Base-by-base conservation (phyloP, 2,797 vertebrate genomes). In the Cynopterus sphinx region DNA sequence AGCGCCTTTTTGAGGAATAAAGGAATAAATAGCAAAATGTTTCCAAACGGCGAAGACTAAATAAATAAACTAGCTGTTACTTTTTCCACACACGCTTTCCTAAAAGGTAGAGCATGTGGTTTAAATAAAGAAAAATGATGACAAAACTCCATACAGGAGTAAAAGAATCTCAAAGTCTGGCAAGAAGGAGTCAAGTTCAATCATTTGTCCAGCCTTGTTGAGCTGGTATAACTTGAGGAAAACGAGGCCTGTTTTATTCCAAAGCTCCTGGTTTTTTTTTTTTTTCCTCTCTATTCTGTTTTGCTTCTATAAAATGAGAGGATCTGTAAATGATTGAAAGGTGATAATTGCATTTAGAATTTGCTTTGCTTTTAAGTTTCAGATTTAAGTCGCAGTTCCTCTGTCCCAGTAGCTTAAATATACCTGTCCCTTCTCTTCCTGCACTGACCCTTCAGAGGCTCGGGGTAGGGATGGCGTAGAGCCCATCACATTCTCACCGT, bases 291-390 rank as follows among this genome's bases (percentile, higher is more conserved):
- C 36, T 39, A 2, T 81, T 31, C 85, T 31, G 7, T 59, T 87
- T n/a, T 87, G 33, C 24, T 46, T 86, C 28, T 78, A 39, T 49
- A 67, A 71, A 89, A 57, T 79, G 79, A 81, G 57, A n/a, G 74
- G 77, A 67, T 63, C 43, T 81, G 46, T 63, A 88, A 92, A n/a
- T 13, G 0, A 33, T 11, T 75, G 74, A 70, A 84, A 92, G 82
- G 91, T 94, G 96, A 75, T 92, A 92, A 95, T 95, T 79, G 33
- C 55, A 24, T 77, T 41, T 63, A 59, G 87, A 68, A 53, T 91
- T 83, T 89, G 31, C 78, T 95, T 95, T 71, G 46, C 68, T 90
- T 94, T 92, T 46, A 67, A 71, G 77, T 87, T 82, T 70, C 31
- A 65, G 43, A n/a, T 91, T 57, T 74, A 87, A 90, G 51, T 49